phyloP scores from a whole-genome alignment of 2,797 vertebrate species.

The Aratinga solstitialis region DNA sequence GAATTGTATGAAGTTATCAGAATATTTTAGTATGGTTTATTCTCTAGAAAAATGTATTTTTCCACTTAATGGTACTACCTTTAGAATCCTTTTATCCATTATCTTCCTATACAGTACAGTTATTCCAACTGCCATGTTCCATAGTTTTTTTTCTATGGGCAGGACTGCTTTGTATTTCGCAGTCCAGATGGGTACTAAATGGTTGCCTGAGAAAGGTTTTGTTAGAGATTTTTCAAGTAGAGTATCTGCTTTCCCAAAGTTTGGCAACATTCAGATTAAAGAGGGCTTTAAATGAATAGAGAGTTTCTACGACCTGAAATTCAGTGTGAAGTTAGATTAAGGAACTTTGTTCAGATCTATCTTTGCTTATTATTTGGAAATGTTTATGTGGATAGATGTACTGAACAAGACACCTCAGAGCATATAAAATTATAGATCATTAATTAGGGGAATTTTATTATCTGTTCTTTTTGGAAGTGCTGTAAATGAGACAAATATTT shows the following conservation, averaged over 20 bases:
- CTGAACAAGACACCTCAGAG: background rate
- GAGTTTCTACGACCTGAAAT: background rate
- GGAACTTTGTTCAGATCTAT: background rate
- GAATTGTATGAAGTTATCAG: background rate
- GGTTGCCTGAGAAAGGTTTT: background rate
- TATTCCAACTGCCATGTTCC: background rate
- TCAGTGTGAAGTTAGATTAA: background rate
- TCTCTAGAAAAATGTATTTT: background rate
- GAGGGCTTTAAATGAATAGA: background rate
- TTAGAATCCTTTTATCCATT: background rate
- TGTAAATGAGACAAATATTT: slow-evolving; percentile 67
- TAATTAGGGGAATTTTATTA: slow-evolving; percentile 50
- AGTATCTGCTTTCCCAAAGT: background rate
- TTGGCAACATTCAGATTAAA: background rate
- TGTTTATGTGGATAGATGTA: background rate
- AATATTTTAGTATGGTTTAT: background rate
- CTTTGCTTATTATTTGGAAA: slow-evolving; percentile 2
- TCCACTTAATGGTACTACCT: background rate
- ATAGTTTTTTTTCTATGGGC: background rate
- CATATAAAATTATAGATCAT: slow-evolving; percentile 37
- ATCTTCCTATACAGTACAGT: background rate
- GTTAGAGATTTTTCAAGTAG: background rate
- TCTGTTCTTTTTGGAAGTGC: slow-evolving; percentile 31
- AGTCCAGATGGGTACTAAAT: background rate
- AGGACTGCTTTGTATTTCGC: background rate